Base-by-base conservation (phyloP, 2,888 invertebrate genomes). In the Orthosia gothica region DNA sequence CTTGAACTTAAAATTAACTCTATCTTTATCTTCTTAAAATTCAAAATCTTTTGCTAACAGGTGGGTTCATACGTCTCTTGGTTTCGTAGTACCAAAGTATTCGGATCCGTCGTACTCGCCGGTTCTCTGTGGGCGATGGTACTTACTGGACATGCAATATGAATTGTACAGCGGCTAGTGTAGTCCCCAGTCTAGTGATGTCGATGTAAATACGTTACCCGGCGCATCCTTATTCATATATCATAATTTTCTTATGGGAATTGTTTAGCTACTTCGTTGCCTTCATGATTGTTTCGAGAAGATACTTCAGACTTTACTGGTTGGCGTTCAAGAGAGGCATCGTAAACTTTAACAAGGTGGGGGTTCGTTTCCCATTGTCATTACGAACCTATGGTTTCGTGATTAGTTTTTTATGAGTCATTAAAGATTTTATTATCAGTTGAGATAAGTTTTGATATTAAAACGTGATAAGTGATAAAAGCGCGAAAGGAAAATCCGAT, bases 81-180 rank as follows among this genome's bases (percentile, higher is more conserved):
- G 32, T 70, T 15, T 55, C 13, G n/a, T 20, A 74, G 82, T 57
- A 47, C 18, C 61, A 54, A 63, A 88, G 89, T 87, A 87, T 90
- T 91, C 84, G 91, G 87, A 91, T 92, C 89, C 91, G 89, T 90
- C 89, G 92, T 89, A 88, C 85, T 85, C 79, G 57, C 83, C 82
- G 83, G 87, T 85, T 90, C 93, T 90, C 95, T 93, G 95, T 96
- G 95, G 95, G 96, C 95, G 95, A 88, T 70, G 77, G 89, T 91
- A 90, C 92, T 93, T 91, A 90, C 92, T 93, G 95, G 95, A 94
- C 95, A 94, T 91, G 93, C 93, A 94, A 94, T 95, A 95, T 95
- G 94, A 94, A 94, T 94, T 93, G 93, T 95, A 92, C 89, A 87
- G 84, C 86, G 80, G 87, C 86, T 91, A 91, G 91, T 91, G 91